phyloP scores from a whole-genome alignment of 2,888 invertebrate species.

The Amphipyra tragopoginis region DNA sequence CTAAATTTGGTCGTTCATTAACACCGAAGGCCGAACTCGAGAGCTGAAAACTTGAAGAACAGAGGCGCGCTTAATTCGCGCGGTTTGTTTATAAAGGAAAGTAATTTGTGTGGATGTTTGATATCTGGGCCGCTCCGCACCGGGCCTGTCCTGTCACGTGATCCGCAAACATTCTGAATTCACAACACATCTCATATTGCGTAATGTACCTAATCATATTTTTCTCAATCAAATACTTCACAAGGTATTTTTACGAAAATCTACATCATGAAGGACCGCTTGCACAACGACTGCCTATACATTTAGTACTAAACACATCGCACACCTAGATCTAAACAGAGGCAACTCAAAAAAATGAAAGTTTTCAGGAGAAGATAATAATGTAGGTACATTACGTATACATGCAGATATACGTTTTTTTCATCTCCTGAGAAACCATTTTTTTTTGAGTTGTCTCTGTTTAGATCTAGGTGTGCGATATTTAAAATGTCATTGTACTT shows the following conservation, averaged over 20 bases:
- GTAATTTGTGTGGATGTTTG: slow-evolving; percentile 5
- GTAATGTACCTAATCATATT: slow-evolving; percentile 1
- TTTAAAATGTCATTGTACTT: too few relatives aligned
- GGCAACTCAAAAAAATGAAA: too few relatives aligned
- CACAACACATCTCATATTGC: slow-evolving; percentile 2
- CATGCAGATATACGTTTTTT: too few relatives aligned
- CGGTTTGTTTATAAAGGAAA: slow-evolving; percentile 5
- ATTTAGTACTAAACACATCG: too few relatives aligned
- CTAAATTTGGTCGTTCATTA: slow-evolving; percentile 5
- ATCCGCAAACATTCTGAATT: not conserved
- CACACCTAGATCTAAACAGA: too few relatives aligned
- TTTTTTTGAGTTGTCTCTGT: too few relatives aligned
- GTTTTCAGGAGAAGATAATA: too few relatives aligned
- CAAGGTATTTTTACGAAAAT: not conserved
- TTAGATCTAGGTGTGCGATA: too few relatives aligned
- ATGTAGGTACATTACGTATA: too few relatives aligned
- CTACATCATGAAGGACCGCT: not conserved
- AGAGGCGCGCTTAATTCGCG: slow-evolving; percentile 1
- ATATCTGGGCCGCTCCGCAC: not conserved
- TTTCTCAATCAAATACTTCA: not conserved
- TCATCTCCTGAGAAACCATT: too few relatives aligned
- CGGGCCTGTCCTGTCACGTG: not conserved
- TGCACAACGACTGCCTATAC: too few relatives aligned
- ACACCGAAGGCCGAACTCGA: slow-evolving; percentile 1
- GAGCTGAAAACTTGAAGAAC: slow-evolving; percentile 1